Percentiles rank a stretch among this genome's conserved stretches.
phyloP scores from a whole-genome alignment of 2,113 vertebrate species.

The Galbula dea region DNA sequence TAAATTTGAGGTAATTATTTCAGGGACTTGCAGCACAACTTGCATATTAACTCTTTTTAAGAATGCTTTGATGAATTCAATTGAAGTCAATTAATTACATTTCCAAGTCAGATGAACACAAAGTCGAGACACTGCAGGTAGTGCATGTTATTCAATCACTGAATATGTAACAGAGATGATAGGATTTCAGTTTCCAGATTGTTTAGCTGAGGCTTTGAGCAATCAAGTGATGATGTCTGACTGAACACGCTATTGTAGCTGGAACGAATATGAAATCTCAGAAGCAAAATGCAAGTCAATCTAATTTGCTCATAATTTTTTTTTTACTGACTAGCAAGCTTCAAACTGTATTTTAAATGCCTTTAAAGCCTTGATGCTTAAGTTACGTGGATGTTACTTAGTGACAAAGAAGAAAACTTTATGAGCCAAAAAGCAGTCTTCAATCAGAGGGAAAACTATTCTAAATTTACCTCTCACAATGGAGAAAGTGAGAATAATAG shows the following conservation, averaged over 20 bases:
- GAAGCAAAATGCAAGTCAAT: slow-evolving; percentile 36
- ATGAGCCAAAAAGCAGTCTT: not conserved
- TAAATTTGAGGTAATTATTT: slow-evolving; percentile 50
- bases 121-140: slow-evolving; percentile 21
- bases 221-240: slow-evolving; percentile 68
- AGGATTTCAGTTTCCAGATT: slow-evolving; percentile 50
- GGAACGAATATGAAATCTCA: slow-evolving; percentile 49
- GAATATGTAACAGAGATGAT: slow-evolving; percentile 37
- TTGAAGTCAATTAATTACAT: slow-evolving; percentile 69
- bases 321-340: not conserved
- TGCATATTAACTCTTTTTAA: slow-evolving; percentile 56
- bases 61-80: slow-evolving; percentile 57
- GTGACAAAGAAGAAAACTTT: slow-evolving; percentile 2
- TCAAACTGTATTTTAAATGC: slow-evolving; percentile 1
- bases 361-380: slow-evolving; percentile 16
- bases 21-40: slow-evolving; percentile 41
- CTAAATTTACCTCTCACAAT: not conserved
- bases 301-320: slow-evolving; percentile 9
- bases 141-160: slow-evolving; percentile 24
- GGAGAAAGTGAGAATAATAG: not conserved
- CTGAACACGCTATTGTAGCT: slow-evolving; percentile 50
- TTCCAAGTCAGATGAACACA: slow-evolving; percentile 63
- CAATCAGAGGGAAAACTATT: not conserved
- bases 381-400: not conserved
- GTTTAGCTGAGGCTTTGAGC: slow-evolving; percentile 57